These are phyloP conservation scores for Arnoldichthys spilopterus DNA, from an alignment of 2,797 vertebrate species.

Conservation along the genomic window DNA sequence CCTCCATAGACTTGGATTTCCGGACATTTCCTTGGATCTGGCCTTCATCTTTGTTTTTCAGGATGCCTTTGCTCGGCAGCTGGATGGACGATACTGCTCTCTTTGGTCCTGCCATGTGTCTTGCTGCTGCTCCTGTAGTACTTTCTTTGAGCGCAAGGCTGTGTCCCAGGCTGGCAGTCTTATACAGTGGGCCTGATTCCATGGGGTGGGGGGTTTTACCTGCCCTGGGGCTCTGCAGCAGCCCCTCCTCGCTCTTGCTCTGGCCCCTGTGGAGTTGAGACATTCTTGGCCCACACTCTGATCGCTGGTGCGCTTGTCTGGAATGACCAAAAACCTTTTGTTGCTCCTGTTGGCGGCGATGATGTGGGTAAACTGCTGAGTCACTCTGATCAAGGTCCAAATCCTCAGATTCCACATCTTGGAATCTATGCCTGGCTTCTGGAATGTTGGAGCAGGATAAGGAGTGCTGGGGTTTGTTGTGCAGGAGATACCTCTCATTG, in stretches of 20 bases:
- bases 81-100: constrained; percentile 72
- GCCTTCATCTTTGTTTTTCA: constrained; percentile 75
- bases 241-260: constrained; percentile 76
- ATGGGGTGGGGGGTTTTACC: constrained; percentile 16
- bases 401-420: constrained; percentile 55
- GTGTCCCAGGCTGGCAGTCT: constrained; percentile 73
- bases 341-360: constrained; percentile 12
- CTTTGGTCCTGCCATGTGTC: constrained; percentile 65
- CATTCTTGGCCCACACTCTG: constrained; percentile 48
- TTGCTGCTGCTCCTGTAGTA: constrained; percentile 58
- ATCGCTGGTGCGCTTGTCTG: neutral
- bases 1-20: constrained; percentile 84
- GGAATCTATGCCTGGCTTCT: constrained; percentile 62
- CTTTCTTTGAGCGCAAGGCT: constrained; percentile 72
- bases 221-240: constrained; percentile 53
- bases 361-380: constrained; percentile 27
- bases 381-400: constrained; percentile 34
- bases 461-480: constrained; percentile 71
- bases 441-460: constrained; percentile 80
- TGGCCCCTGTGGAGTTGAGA: constrained; percentile 68
- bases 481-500: constrained; percentile 63
- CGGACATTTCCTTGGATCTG: constrained; percentile 65
- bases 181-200: constrained; percentile 67
- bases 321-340: constrained; percentile 14
- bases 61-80: constrained; percentile 79